Conservation (phyloP, 2,888 invertebrate species). For the Drosophila differens region DNA sequence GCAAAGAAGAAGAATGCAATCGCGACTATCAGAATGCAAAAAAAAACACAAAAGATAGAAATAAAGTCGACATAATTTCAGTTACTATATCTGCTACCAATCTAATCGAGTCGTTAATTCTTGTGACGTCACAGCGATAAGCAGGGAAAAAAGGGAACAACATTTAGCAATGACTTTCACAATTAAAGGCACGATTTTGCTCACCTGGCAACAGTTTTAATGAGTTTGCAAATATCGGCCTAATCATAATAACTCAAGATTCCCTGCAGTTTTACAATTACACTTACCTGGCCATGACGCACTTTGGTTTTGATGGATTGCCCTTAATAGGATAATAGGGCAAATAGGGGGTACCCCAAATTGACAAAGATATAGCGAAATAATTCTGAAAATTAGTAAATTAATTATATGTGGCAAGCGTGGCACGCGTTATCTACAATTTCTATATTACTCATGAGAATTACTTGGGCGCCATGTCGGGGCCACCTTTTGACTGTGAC, state of each 20-base stretch:
- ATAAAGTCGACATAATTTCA: conserved; percentile 44
- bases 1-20: conserved; percentile 49
- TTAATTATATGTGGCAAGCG: conserved; percentile 28
- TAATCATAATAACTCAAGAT: neutral
- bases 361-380: conserved; percentile 28
- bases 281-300: neutral
- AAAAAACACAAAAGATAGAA: neutral
- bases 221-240: neutral
- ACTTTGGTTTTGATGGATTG: conserved; percentile 9
- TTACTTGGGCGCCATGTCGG: conserved; percentile 29
- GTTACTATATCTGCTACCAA: conserved; percentile 48
- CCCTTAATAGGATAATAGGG: neutral
- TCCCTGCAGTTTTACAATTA: conserved; percentile 5
- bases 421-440: conserved; percentile 27
- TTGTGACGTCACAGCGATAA: conserved; percentile 71
- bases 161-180: conserved; percentile 13
- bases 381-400: conserved; percentile 30
- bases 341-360: neutral
- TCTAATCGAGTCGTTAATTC: conserved; percentile 67
- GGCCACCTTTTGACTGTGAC: conserved; percentile 7
- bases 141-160: neutral
- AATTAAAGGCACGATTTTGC: conserved; percentile 15
- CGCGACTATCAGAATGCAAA: conserved; percentile 58
- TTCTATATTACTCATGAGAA: conserved; percentile 21
- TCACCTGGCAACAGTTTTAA: conserved; percentile 59